phyloP scores from a whole-genome alignment of 2,113 vertebrate species.

The Uria aalge region DNA sequence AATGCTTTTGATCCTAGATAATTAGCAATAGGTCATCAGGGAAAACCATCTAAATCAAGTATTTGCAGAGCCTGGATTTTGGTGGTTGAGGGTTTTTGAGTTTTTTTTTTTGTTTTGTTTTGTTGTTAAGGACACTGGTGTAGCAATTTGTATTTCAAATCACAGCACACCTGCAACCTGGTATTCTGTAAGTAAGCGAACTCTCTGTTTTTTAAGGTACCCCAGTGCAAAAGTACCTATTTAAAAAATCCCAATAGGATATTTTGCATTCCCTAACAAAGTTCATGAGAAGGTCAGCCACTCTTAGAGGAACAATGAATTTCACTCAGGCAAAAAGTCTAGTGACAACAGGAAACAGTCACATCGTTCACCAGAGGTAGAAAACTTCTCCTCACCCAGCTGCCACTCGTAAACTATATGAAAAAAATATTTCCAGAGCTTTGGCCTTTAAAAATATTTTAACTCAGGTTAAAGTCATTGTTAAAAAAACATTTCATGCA shows the following conservation, averaged over 20 bases:
- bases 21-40: background rate
- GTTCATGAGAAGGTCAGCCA: background rate
- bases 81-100: background rate
- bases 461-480: background rate
- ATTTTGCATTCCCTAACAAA: constrained; percentile 3
- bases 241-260: background rate
- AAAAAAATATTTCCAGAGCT: background rate
- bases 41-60: background rate
- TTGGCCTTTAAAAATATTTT: background rate
- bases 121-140: background rate
- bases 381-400: background rate
- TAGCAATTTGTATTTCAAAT: constrained; percentile 6
- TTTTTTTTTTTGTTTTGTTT: background rate
- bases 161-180: background rate
- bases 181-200: constrained; percentile 29
- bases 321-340: background rate
- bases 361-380: background rate
- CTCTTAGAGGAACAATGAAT: background rate
- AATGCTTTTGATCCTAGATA: background rate
- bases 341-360: background rate
- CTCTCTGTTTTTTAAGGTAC: background rate
- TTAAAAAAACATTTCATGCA: background rate
- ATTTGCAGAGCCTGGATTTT: background rate
- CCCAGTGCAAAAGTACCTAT: background rate
- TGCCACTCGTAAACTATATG: background rate